phyloP scores from a whole-genome alignment of 1,140 invertebrate species.

The Ctenoplectra terminalis region DNA sequence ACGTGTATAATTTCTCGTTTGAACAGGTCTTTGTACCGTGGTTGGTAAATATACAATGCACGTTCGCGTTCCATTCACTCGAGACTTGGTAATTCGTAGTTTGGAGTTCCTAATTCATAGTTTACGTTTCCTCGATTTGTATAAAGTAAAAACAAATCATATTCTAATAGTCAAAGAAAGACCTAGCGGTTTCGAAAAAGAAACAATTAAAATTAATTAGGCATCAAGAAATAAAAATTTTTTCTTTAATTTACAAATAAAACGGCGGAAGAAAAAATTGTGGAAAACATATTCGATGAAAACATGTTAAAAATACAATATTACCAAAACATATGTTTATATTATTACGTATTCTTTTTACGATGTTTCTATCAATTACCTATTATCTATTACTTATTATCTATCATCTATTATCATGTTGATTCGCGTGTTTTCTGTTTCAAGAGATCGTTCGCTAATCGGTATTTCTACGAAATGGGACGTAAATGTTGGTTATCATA shows the following conservation, averaged over 20 bases:
- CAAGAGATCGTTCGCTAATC: neutral
- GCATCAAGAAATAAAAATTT: neutral
- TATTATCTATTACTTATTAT: too few relatives aligned
- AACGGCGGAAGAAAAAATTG: neutral
- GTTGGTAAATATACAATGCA: neutral
- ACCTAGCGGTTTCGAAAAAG: too few relatives aligned
- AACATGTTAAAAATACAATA: neutral
- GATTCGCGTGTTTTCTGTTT: neutral
- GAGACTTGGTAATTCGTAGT: too few relatives aligned
- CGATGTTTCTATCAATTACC: too few relatives aligned
- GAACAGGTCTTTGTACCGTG: neutral
- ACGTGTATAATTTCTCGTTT: slow-evolving; percentile 8
- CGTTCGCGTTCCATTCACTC: slow-evolving; percentile 10
- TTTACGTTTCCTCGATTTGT: too few relatives aligned
- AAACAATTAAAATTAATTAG: too few relatives aligned
- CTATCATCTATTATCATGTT: neutral
- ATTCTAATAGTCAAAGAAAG: too few relatives aligned
- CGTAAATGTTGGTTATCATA: neutral
- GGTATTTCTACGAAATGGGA: neutral
- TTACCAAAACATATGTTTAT: neutral
- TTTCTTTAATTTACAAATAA: neutral
- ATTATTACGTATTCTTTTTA: neutral
- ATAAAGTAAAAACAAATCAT: too few relatives aligned
- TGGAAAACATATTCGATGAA: neutral
- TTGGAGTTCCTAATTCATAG: neutral